A percentile compares a stretch with the other conserved stretches of the same genome.
Evolutionary conservation across 2,797 vertebrate genomes (phyloP).

Genomic region (Pangasius sanitwongsei): DNA sequence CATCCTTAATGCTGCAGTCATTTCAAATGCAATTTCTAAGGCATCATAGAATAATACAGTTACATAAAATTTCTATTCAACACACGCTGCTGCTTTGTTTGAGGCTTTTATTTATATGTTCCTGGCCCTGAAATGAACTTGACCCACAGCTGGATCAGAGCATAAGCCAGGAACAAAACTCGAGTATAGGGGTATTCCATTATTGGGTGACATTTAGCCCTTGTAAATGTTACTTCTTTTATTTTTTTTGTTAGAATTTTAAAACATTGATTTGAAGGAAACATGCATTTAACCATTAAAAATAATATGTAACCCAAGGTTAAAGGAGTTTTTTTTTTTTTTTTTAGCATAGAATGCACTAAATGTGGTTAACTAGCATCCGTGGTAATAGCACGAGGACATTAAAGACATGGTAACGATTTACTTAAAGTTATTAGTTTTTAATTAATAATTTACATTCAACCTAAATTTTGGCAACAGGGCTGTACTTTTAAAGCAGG

Average conservation of each 20-base stretch:
- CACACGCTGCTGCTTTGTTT: background rate
- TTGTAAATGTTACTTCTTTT: background rate
- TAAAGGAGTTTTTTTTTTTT: no score
- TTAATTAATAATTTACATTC: background rate
- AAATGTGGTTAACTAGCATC: background rate
- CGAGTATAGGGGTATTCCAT: background rate
- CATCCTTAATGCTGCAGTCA: conserved; percentile 2
- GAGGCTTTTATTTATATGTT: background rate
- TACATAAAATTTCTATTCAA: background rate
- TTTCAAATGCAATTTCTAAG: background rate
- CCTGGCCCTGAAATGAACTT: background rate
- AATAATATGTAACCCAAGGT: background rate
- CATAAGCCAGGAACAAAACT: background rate
- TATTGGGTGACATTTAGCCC: background rate
- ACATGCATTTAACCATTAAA: background rate
- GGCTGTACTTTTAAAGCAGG: background rate
- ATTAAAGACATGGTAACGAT: background rate
- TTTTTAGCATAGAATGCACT: background rate
- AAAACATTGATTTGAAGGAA: background rate
- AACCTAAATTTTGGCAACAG: background rate
- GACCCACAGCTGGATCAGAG: background rate
- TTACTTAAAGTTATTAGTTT: background rate
- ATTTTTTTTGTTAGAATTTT: background rate
- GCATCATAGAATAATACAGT: background rate
- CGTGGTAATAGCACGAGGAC: background rate